Evolutionary conservation across 2,113 vertebrate genomes (phyloP).

Genomic region (Psittacara wagleri): DNA sequence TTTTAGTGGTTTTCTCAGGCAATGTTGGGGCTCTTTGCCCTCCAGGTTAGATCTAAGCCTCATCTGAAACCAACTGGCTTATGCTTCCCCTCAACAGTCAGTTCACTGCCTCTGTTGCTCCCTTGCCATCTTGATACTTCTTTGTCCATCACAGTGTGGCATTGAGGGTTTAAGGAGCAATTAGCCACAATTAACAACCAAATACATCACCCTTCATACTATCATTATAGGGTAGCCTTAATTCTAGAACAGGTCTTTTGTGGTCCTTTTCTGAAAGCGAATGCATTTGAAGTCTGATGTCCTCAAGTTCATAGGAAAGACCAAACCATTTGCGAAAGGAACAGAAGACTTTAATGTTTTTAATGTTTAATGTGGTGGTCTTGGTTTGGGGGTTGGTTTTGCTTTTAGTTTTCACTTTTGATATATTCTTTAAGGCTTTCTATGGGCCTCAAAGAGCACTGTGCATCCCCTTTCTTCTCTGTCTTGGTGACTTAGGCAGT

Average conservation of each 20-base stretch:
- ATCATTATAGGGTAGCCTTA: background rate
- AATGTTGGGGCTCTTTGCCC: background rate
- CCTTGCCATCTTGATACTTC: background rate
- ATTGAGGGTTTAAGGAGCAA: background rate
- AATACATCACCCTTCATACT: accelerated
- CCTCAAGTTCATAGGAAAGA: background rate
- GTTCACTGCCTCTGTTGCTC: background rate
- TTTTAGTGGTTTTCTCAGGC: background rate
- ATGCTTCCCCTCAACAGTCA: background rate
- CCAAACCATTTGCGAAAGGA: background rate
- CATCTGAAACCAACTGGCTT: background rate
- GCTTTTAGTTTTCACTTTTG: background rate
- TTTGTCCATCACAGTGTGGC: background rate
- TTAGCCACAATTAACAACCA: background rate
- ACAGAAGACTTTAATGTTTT: background rate
- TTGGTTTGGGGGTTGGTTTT: background rate
- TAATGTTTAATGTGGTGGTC: background rate
- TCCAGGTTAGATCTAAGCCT: background rate
- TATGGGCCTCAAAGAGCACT: background rate
- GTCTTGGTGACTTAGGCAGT: background rate
- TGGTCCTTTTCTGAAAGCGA: background rate
- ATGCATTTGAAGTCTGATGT: background rate
- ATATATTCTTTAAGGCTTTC: background rate
- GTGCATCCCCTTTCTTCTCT: background rate
- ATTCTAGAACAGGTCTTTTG: background rate